phyloP scores from a whole-genome alignment of 2,888 invertebrate genomes.

The Andrena hattorfiana region DNA sequence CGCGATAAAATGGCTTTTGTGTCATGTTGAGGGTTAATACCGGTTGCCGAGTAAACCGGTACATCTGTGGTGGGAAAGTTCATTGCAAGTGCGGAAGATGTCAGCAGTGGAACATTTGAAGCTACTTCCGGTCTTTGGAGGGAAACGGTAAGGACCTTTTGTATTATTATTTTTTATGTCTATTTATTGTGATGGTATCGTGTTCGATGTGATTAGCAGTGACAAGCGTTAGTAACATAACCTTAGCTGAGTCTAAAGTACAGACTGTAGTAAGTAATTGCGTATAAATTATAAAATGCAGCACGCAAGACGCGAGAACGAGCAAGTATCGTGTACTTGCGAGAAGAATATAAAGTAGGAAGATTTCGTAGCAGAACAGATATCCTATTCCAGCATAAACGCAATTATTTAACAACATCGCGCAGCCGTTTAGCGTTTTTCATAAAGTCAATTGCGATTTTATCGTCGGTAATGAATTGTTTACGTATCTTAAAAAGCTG shows the following conservation, averaged over 20 bases:
- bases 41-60: constrained; percentile 61
- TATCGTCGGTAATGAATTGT: constrained; percentile 48
- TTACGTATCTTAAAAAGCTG: constrained; percentile 42
- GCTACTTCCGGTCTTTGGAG: constrained; percentile 49
- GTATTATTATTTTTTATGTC: constrained; percentile 9
- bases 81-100: constrained; percentile 42
- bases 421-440: constrained; percentile 63
- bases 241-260: too few species aligned
- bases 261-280: too few species aligned
- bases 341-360: not conserved
- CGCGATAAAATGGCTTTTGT: constrained; percentile 29
- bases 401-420: constrained; percentile 63
- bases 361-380: constrained; percentile 30
- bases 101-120: constrained; percentile 34
- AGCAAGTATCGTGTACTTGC: not conserved
- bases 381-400: constrained; percentile 60
- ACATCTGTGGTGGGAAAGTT: constrained; percentile 46
- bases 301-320: not conserved
- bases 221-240: too few species aligned
- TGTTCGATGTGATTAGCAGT: too few species aligned
- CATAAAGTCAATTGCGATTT: constrained; percentile 63
- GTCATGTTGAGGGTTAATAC: constrained; percentile 51
- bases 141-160: constrained; percentile 50
- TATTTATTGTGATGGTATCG: not conserved
- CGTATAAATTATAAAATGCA: not conserved